Conservation (phyloP, 2,888 invertebrate genomes). For the Andrena hattorfiana region DNA sequence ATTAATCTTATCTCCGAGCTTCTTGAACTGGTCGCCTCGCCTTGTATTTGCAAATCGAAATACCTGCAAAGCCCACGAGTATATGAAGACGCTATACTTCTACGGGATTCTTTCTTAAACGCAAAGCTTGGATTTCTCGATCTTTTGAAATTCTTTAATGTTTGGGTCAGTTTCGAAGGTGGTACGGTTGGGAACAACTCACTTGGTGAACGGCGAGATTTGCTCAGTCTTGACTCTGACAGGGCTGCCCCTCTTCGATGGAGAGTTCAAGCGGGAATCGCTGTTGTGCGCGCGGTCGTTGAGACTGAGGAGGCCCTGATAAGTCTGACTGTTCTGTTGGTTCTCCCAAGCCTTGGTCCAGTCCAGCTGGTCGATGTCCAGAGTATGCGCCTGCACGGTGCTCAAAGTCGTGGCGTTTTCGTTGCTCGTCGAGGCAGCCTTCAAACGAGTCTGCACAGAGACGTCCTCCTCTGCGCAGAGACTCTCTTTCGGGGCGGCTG, state of each 20-base stretch:
- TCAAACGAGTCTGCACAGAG: constrained; percentile 62
- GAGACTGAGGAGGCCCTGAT: constrained; percentile 70
- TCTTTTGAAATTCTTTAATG: no score
- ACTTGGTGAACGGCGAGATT: constrained; percentile 80
- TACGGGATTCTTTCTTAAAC: no score
- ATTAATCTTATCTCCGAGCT: constrained; percentile 81
- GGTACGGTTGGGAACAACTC: constrained; percentile 33
- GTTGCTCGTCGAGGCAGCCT: constrained; percentile 56
- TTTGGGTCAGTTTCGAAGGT: no score
- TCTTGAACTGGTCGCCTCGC: constrained; percentile 77
- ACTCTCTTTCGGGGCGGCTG: constrained; percentile 68
- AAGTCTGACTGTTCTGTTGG: constrained; percentile 70
- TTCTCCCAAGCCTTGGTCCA: constrained; percentile 82
- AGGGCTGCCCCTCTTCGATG: constrained; percentile 67
- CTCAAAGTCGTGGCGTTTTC: constrained; percentile 66
- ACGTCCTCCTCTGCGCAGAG: constrained; percentile 74
- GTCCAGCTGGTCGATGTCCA: constrained; percentile 78
- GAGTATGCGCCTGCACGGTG: constrained; percentile 64
- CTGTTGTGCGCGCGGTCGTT: constrained; percentile 67
- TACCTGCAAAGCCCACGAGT: constrained; percentile 70
- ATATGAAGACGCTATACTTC: neutral
- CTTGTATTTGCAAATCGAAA: constrained; percentile 80
- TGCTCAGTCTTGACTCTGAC: constrained; percentile 71
- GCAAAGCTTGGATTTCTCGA: no score
- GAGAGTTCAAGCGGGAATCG: constrained; percentile 74